Evolutionary conservation across 53 echinoderm and acorn worm species (phyloP), one percentile per base, ranked within the genome.

Genomic region (Echinometra lucunter): DNA sequence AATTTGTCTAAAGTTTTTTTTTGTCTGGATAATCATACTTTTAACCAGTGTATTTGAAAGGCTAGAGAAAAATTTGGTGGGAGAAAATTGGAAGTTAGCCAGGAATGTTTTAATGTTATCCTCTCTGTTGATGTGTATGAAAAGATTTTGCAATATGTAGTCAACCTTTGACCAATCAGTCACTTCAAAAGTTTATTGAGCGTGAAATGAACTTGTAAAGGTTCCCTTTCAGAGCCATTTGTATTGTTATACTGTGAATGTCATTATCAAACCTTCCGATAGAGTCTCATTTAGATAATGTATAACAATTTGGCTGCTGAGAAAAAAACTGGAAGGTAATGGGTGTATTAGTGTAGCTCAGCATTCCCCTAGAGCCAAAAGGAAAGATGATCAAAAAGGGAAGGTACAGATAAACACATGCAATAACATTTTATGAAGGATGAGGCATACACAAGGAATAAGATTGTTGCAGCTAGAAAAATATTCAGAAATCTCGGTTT

Each of bases 141-240:
- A 78, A 78, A 78, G 42, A 78, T 21, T 27, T 12, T 1, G 44
- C 44, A 5, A 15, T n/a, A 85, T 4, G 12, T 49, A 53, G 28
- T 85, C 28, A 47, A 45, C 85, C 85, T 85, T 45, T 47, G 47
- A 49, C n/a, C 49, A 53, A 49, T 60, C 60, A 89, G 35, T 58
- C 58, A 89, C 60, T 32, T 37, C 60, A 57, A 89, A 37, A 89
- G 60, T 89, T 58, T 58, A 89, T 60, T 63, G 89, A 89, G 89
- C 37, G 89, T 89, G 60, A 89, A 89, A 89, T 89, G 89, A 89
- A 58, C 89, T 89, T 37, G 89, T n/a, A 58, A 23, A 34, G 60
- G 60, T 89, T 89, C 9, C 60, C 60, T 60, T 89, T 23, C 28
- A 85, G 2, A n/a, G 13, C 49, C 49, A 30, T 85, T 85, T 85